These are phyloP conservation scores for Acromyrmex heyeri DNA, from an alignment of 1,140 invertebrate genomes.

Conservation along the genomic window DNA sequence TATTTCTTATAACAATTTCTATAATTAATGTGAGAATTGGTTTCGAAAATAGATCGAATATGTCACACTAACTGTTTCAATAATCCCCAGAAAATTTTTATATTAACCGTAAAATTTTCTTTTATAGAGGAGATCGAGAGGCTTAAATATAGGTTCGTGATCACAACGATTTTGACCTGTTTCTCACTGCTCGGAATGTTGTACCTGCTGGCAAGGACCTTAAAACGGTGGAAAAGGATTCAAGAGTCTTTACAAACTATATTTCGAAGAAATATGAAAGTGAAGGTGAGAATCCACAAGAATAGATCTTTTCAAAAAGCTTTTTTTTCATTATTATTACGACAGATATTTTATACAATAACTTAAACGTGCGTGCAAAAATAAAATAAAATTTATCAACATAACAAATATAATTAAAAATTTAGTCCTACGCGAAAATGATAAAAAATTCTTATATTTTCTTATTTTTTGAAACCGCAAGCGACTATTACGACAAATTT, in stretches of 20 bases:
- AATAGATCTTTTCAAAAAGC: background rate
- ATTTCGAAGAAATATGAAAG: constrained; percentile 74
- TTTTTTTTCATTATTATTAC: background rate
- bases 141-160: constrained; percentile 71
- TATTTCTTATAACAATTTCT: constrained; percentile 12
- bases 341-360: background rate
- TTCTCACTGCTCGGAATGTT: constrained; percentile 71
- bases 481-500: background rate
- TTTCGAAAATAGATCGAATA: background rate
- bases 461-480: background rate
- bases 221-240: constrained; percentile 75
- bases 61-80: background rate
- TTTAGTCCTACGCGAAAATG: background rate
- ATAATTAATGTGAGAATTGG: background rate
- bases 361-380: background rate
- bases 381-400: constrained; percentile 2
- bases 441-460: background rate
- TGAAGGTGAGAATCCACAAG: constrained; percentile 69
- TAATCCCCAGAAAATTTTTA: background rate
- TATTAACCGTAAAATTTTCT: background rate
- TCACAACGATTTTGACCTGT: constrained; percentile 73
- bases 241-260: constrained; percentile 68
- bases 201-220: constrained; percentile 66
- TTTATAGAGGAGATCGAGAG: constrained; percentile 75
- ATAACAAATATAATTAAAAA: background rate